Evolutionary conservation across 1,140 invertebrate species (phyloP).

Genomic region (Sinonovacula constricta): DNA sequence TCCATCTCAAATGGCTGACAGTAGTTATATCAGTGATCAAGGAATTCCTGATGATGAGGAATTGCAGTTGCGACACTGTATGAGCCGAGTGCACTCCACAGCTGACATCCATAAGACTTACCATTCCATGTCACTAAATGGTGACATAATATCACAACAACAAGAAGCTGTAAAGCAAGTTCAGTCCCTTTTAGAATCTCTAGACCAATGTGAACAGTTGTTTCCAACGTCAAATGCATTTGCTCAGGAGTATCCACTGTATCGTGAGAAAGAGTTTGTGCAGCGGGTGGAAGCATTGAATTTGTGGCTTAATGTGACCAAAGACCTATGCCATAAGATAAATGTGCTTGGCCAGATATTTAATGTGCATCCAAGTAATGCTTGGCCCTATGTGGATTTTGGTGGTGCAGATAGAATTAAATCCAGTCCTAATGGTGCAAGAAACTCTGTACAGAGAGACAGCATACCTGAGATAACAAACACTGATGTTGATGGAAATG

Average conservation of each 20-base stretch:
- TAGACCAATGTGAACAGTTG: slow-evolving; percentile 87
- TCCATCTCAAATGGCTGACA: slow-evolving; percentile 9
- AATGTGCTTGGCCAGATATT: slow-evolving; percentile 88
- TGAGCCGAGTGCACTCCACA: slow-evolving; percentile 13
- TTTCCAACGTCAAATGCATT: slow-evolving; percentile 92
- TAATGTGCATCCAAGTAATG: slow-evolving; percentile 78
- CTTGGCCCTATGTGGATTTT: slow-evolving; percentile 76
- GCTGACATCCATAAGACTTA: slow-evolving; percentile 61
- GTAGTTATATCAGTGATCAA: slow-evolving; percentile 10
- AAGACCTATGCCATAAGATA: slow-evolving; percentile 89
- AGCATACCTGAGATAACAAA: slow-evolving; percentile 65
- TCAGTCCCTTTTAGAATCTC: slow-evolving; percentile 84
- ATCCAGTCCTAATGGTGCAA: no score
- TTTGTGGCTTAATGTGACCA: slow-evolving; percentile 93
- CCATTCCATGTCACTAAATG: slow-evolving; percentile 57
- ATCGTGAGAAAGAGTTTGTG: slow-evolving; percentile 84
- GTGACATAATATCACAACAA: slow-evolving; percentile 60
- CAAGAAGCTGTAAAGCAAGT: slow-evolving; percentile 86
- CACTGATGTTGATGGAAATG: slow-evolving; percentile 41
- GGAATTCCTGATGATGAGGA: neutral
- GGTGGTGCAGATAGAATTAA: no score
- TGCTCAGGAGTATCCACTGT: slow-evolving; percentile 85
- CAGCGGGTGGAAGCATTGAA: slow-evolving; percentile 88
- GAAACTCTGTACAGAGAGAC: slow-evolving; percentile 31
- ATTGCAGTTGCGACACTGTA: slow-evolving; percentile 10